These are phyloP conservation scores for Pollenia griseotomentosa DNA, from an alignment of 2,888 invertebrate species.

Conservation along the genomic window DNA sequence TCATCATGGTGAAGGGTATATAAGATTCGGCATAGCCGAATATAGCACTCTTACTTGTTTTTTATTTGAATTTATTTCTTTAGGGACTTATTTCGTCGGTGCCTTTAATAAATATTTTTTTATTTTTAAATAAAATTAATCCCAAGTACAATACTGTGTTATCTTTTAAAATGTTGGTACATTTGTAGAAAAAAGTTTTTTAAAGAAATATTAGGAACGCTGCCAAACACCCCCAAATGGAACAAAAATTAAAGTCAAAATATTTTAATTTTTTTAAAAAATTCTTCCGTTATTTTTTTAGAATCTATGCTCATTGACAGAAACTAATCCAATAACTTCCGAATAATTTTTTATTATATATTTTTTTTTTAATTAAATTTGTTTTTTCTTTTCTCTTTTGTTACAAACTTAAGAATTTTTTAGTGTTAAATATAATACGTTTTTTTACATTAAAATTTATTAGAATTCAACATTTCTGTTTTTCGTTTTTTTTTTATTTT, in stretches of 20 bases:
- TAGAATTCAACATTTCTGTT: constrained; percentile 49
- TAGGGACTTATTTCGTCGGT: too few species aligned
- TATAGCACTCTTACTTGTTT: too few species aligned
- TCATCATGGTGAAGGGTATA: too few species aligned
- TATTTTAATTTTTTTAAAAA: constrained; percentile 49
- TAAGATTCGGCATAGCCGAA: too few species aligned
- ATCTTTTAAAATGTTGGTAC: too few species aligned
- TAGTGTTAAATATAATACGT: constrained; percentile 51
- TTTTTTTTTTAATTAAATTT: constrained; percentile 18
- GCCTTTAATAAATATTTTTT: too few species aligned
- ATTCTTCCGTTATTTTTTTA: constrained; percentile 57
- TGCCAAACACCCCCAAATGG: not conserved
- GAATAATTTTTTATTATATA: constrained; percentile 54
- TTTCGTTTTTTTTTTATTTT: constrained; percentile 63
- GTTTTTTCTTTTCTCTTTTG: constrained; percentile 53
- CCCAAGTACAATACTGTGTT: too few species aligned
- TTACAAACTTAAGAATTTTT: constrained; percentile 69
- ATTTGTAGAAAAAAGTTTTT: too few species aligned
- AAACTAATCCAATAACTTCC: constrained; percentile 56
- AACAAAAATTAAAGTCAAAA: not conserved
- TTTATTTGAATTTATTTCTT: too few species aligned
- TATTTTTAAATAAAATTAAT: too few species aligned
- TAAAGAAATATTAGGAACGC: too few species aligned
- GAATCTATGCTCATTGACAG: constrained; percentile 2
- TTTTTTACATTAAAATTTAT: constrained; percentile 40